Base-by-base conservation (phyloP, 2,113 vertebrate species). In the Hucho hucho region DNA sequence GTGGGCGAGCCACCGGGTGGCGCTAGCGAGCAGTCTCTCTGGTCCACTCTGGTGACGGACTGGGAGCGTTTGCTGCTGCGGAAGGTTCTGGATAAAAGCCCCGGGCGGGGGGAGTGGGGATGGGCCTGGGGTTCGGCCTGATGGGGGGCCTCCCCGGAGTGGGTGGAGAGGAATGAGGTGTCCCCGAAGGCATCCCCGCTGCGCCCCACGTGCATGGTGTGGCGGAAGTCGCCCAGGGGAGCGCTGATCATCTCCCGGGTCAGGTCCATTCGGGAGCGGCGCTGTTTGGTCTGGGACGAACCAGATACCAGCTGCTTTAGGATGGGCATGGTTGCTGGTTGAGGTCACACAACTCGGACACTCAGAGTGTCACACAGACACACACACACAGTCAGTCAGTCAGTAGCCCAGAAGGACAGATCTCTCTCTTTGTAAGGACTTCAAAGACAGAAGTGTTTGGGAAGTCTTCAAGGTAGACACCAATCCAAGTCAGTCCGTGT, bases 191-290 rank as follows among this genome's bases (percentile, higher is more conserved):
- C 97, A 0, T 99, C 97, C 0, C 98, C 98, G 0, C 96, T 95
- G 14, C 97, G 93, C 24, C 98, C 98, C 37, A 99, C 97, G 0
- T 99, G 98, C 97, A 99, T 99, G 76, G 98, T 99, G 88, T 99
- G 98, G 68, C 98, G 95, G 79, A 99, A 99, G 84, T 99, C 98
- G 0, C 98, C 98, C 77, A 99, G 86, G 0, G 98, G 98, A 0
- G 98, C 96, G 0, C 98, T 99, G 92, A 99, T 99, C 98, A 99
- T 99, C 91, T 98, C 97, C 0, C 96, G 90, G 1, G 97, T 99
- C 82, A 99, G 94, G 84, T 99, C 97, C 66, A 93, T 93, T 3
- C 96, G 93, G 0, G 97, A 97, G 37, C 97, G 97, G 1, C 96
- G 96, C 84, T 53, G 49, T 18, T 98, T 99, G 74, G 96, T 95